Evolutionary conservation across 1,140 invertebrate genomes (phyloP).

Genomic region (Drosophila micromelanica): DNA sequence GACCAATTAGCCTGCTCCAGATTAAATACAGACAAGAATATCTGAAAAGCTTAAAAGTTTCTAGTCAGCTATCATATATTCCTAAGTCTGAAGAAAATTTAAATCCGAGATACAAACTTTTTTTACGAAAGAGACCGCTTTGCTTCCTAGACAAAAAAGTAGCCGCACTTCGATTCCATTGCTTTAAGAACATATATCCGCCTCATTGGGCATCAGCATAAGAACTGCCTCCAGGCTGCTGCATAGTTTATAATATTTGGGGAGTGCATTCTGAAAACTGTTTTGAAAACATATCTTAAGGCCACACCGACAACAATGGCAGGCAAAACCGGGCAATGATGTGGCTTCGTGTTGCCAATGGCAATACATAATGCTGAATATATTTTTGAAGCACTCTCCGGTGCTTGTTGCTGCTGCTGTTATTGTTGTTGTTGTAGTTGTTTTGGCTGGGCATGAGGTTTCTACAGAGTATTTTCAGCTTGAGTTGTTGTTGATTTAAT

Average conservation of each 20-base stretch:
- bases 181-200: too few species aligned
- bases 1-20: too few species aligned
- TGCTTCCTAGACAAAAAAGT: too few species aligned
- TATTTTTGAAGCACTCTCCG: constrained; percentile 35
- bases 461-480: constrained; percentile 53
- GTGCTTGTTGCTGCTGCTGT: neutral
- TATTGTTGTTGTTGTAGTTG: constrained; percentile 11
- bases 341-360: constrained; percentile 47
- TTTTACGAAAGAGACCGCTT: too few species aligned
- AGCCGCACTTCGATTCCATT: too few species aligned
- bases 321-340: constrained; percentile 23
- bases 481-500: constrained; percentile 79
- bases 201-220: too few species aligned
- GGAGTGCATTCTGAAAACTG: neutral
- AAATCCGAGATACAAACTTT: too few species aligned
- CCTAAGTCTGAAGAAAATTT: too few species aligned
- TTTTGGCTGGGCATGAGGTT: constrained; percentile 9
- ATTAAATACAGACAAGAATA: too few species aligned
- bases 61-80: too few species aligned
- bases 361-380: constrained; percentile 34
- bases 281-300: constrained; percentile 22
- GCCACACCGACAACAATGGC: constrained; percentile 51
- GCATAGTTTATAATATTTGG: neutral
- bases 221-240: constrained; percentile 8
- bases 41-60: too few species aligned